Conservation (phyloP, 2,113 vertebrate genomes). For the Anguilla japonica region DNA sequence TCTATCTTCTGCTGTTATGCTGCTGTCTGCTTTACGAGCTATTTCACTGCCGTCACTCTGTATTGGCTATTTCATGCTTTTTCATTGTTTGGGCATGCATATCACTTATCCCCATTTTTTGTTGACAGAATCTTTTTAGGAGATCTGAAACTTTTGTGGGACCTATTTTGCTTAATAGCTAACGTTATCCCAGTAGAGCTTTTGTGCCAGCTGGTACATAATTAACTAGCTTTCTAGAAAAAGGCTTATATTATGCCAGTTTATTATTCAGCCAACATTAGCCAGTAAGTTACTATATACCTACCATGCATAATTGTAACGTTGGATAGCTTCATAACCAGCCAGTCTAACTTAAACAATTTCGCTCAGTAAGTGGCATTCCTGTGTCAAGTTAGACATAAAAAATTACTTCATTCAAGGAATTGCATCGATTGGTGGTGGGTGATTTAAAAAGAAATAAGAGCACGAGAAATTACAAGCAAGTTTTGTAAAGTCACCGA, state of each 20-base stretch:
- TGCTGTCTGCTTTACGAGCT: too few relatives aligned
- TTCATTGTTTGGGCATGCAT: background rate
- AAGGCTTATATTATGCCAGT: background rate
- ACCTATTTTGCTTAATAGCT: background rate
- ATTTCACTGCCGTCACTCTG: background rate
- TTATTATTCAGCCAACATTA: conserved; percentile 40
- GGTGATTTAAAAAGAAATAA: background rate
- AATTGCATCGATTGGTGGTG: background rate
- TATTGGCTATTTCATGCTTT: background rate
- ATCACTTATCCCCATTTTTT: background rate
- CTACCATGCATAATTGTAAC: too few relatives aligned
- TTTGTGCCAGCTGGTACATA: conserved; percentile 7
- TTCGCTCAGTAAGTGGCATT: too few relatives aligned
- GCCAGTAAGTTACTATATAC: background rate
- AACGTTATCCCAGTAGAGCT: background rate
- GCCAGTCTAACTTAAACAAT: too few relatives aligned
- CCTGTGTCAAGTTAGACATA: conserved; percentile 29
- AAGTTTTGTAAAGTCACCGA: background rate
- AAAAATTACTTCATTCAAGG: background rate
- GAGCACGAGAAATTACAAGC: background rate
- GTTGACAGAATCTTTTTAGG: background rate
- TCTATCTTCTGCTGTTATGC: background rate
- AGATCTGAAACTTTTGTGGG: background rate
- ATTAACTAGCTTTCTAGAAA: conserved; percentile 16
- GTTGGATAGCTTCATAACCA: too few relatives aligned